Evolutionary conservation across 2,797 vertebrate genomes (phyloP).

Genomic region (Hephaestus fuliginosus): DNA sequence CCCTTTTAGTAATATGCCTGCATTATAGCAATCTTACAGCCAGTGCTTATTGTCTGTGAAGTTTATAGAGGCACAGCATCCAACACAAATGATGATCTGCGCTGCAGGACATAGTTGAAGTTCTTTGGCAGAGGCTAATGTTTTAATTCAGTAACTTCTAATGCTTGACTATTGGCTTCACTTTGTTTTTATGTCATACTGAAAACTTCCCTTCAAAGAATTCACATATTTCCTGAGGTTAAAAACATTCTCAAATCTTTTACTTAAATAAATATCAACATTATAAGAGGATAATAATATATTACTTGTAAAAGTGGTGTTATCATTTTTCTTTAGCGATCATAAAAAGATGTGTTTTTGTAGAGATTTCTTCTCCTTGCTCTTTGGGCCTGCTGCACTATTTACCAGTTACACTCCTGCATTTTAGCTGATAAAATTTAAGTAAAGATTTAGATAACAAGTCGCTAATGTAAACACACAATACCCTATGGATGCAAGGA

Average conservation of each 20-base stretch:
- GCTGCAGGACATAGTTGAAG: constrained; percentile 32
- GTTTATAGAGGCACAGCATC: constrained; percentile 57
- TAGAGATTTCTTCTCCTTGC: background rate
- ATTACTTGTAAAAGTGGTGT: background rate
- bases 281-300: background rate
- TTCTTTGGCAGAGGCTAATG: constrained; percentile 37
- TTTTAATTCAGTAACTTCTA: constrained; percentile 53
- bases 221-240: constrained; percentile 14
- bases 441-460: background rate
- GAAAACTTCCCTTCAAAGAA: constrained; percentile 8
- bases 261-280: constrained; percentile 9
- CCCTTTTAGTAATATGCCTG: constrained; percentile 60
- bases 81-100: constrained; percentile 61
- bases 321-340: background rate
- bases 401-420: background rate
- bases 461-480: background rate
- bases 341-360: background rate
- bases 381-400: background rate
- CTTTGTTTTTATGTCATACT: constrained; percentile 27
- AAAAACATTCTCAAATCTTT: background rate
- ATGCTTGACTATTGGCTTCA: constrained; percentile 29
- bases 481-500: background rate
- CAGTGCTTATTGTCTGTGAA: constrained; percentile 69
- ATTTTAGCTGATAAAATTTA: constrained; percentile 6
- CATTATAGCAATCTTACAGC: constrained; percentile 60